Conservation (phyloP, 1,140 invertebrate species). For the Plectrocnemia conspersa region DNA sequence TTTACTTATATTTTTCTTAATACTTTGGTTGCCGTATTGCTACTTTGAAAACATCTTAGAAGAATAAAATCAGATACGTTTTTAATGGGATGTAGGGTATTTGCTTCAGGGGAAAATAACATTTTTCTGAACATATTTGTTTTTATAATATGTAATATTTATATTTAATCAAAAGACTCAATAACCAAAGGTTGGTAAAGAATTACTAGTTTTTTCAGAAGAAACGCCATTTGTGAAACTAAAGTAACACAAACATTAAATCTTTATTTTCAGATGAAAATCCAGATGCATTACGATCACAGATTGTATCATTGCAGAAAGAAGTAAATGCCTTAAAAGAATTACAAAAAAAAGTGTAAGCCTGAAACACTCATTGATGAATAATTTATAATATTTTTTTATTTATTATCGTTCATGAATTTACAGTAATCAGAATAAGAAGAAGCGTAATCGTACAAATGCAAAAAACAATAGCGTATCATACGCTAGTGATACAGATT, state of each 20-base stretch:
- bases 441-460: neutral
- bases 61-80: too few species aligned
- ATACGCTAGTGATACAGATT: slow-evolving; percentile 7
- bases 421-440: slow-evolving; percentile 9
- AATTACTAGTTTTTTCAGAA: too few species aligned
- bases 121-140: neutral
- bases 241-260: neutral
- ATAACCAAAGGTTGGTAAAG: too few species aligned
- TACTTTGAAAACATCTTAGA: too few species aligned
- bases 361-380: neutral
- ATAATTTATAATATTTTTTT: neutral
- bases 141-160: neutral
- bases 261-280: slow-evolving; percentile 5
- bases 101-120: too few species aligned
- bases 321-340: slow-evolving; percentile 8
- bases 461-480: neutral
- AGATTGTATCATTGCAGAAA: neutral
- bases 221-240: too few species aligned
- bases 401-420: neutral
- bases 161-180: too few species aligned
- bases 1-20: too few species aligned
- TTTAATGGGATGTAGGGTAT: too few species aligned
- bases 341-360: slow-evolving; percentile 2
- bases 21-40: too few species aligned
- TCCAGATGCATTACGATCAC: neutral